A percentile compares a stretch with the other conserved stretches of the same genome.
phyloP scores from a whole-genome alignment of 2,113 vertebrate genomes.

The Pristiophorus japonicus region DNA sequence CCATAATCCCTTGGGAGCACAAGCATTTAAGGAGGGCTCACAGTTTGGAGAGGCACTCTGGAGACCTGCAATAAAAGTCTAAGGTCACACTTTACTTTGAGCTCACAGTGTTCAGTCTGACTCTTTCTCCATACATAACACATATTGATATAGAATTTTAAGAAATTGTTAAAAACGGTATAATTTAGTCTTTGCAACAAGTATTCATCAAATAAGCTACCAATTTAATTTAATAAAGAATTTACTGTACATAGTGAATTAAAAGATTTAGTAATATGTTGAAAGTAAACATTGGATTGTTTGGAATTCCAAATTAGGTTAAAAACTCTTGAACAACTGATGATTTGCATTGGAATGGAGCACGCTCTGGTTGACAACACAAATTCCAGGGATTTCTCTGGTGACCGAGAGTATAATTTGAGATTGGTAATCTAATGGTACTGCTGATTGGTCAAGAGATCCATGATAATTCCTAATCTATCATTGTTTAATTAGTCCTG shows the following conservation, averaged over 20 bases:
- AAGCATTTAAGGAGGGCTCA: no score
- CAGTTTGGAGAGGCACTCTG: no score
- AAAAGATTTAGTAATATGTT: background rate
- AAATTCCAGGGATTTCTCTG: background rate
- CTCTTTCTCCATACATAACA: no score
- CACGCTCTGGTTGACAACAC: background rate
- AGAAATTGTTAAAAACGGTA: background rate
- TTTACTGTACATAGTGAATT: background rate
- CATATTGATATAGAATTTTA: background rate
- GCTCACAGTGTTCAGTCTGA: no score
- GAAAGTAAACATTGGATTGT: background rate
- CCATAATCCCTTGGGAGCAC: no score
- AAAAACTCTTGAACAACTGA: background rate
- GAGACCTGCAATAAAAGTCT: no score
- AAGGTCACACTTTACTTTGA: no score
- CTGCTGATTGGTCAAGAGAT: background rate
- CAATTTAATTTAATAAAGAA: constrained; percentile 1
- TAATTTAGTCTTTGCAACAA: constrained; percentile 2
- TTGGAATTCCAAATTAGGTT: background rate
- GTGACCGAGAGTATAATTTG: background rate
- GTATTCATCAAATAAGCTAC: background rate
- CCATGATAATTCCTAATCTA: background rate
- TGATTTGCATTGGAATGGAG: background rate
- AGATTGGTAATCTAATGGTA: background rate
- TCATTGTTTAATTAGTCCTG: background rate